Evolutionary conservation across 2,888 invertebrate genomes (phyloP).

Genomic region (Acleris sparsana): DNA sequence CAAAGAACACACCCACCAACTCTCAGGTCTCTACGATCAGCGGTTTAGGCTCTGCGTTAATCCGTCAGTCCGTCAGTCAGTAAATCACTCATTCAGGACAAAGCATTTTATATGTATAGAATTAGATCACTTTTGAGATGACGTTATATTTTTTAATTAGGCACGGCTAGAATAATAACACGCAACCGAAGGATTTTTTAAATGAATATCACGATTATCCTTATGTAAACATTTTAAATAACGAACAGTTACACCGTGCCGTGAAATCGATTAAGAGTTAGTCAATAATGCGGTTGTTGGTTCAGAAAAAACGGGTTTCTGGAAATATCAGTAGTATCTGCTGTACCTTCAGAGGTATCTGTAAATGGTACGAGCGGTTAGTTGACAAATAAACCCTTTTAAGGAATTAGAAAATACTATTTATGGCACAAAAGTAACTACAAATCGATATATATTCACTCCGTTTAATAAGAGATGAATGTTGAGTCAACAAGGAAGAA

Average conservation of each 20-base stretch:
- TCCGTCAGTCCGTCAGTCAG: too few species aligned
- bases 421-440: slow-evolving; percentile 7
- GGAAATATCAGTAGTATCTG: slow-evolving; percentile 22
- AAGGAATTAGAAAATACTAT: slow-evolving; percentile 4
- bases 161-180: slow-evolving; percentile 15
- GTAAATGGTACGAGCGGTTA: slow-evolving; percentile 14
- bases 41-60: too few species aligned
- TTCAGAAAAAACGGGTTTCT: slow-evolving; percentile 12
- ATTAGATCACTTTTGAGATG: slow-evolving; percentile 10
- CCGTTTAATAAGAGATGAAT: slow-evolving; percentile 4
- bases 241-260: slow-evolving; percentile 19
- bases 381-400: slow-evolving; percentile 9
- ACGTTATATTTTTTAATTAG: slow-evolving; percentile 2
- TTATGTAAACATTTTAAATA: slow-evolving; percentile 28
- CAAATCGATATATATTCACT: not conserved
- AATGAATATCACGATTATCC: slow-evolving; percentile 14
- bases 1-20: too few species aligned
- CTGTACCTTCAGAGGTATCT: slow-evolving; percentile 19
- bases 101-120: too few species aligned
- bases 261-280: slow-evolving; percentile 26
- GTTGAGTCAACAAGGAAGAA: slow-evolving; percentile 23
- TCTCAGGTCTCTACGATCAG: too few species aligned
- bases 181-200: slow-evolving; percentile 15
- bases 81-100: too few species aligned
- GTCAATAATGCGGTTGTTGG: slow-evolving; percentile 25